Percentiles rank a stretch among this genome's conserved stretches.
Evolutionary conservation across 2,113 vertebrate genomes (phyloP).

Genomic region (Raja brachyura): DNA sequence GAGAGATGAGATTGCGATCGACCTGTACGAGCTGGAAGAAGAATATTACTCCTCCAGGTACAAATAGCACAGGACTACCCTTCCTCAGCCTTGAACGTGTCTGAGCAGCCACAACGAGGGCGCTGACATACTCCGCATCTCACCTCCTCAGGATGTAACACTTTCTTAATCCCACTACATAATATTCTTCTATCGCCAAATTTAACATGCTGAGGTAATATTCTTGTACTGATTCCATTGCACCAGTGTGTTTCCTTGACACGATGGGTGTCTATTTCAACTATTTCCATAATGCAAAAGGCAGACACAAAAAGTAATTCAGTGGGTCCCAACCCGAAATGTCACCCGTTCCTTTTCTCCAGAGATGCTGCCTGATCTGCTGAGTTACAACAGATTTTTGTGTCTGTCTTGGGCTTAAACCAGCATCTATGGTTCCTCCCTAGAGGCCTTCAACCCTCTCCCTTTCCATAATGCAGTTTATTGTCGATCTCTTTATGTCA

Average conservation of each 20-base stretch:
- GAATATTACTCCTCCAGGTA: constrained; percentile 99
- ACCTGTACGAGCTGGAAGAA: constrained; percentile 98
- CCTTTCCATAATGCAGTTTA: background rate
- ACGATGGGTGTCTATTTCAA: background rate
- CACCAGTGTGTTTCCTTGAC: background rate
- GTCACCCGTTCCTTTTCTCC: too few relatives aligned
- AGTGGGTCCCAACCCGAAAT: too few relatives aligned
- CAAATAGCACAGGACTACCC: constrained; percentile 64
- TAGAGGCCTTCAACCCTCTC: too few relatives aligned
- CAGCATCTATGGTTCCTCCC: too few relatives aligned
- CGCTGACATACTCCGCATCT: background rate
- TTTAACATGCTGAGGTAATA: background rate
- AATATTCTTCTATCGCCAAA: background rate
- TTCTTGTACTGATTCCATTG: background rate
- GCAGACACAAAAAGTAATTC: too few relatives aligned
- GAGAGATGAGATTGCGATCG: constrained; percentile 90
- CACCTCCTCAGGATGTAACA: background rate
- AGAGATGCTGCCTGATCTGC: too few relatives aligned
- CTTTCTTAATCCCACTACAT: background rate
- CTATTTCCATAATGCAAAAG: background rate
- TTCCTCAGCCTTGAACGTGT: constrained; percentile 1
- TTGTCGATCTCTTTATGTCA: background rate
- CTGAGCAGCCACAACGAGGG: background rate
- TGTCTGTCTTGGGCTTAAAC: too few relatives aligned
- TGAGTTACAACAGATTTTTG: too few relatives aligned